Conservation (phyloP, 2,113 vertebrate species). For the Colius striatus region DNA sequence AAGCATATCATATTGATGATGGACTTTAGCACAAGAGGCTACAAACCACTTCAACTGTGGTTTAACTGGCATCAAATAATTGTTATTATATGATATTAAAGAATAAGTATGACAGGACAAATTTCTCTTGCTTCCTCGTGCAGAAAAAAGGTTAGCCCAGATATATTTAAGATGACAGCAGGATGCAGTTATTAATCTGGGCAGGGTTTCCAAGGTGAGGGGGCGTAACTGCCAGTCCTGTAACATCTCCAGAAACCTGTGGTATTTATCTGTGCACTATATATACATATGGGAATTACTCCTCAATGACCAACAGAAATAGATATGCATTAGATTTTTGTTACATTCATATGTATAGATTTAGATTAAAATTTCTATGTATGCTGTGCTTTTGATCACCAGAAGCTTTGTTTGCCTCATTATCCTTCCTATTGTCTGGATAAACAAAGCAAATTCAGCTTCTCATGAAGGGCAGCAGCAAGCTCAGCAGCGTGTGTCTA, state of each 20-base stretch:
- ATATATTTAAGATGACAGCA: background rate
- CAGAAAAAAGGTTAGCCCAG: background rate
- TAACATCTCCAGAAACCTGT: background rate
- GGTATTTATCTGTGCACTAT: background rate
- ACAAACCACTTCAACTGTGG: background rate
- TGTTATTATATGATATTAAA: background rate
- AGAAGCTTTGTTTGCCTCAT: background rate
- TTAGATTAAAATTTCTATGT: background rate
- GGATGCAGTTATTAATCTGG: background rate
- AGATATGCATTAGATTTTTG: background rate
- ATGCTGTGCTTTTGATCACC: background rate
- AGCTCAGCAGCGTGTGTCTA: background rate
- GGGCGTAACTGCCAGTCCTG: background rate
- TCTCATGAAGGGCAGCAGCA: background rate
- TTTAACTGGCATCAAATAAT: background rate
- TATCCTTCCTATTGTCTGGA: background rate
- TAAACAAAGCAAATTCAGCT: background rate
- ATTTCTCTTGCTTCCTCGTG: background rate
- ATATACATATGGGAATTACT: fast-evolving
- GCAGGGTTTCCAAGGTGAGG: background rate
- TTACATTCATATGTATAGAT: background rate
- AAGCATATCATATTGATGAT: background rate
- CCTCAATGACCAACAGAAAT: background rate
- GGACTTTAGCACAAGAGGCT: background rate
- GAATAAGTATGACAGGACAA: background rate